These are phyloP conservation scores for Dendropsophus ebraccatus DNA, from an alignment of 2,113 vertebrate genomes.

Conservation along the genomic window DNA sequence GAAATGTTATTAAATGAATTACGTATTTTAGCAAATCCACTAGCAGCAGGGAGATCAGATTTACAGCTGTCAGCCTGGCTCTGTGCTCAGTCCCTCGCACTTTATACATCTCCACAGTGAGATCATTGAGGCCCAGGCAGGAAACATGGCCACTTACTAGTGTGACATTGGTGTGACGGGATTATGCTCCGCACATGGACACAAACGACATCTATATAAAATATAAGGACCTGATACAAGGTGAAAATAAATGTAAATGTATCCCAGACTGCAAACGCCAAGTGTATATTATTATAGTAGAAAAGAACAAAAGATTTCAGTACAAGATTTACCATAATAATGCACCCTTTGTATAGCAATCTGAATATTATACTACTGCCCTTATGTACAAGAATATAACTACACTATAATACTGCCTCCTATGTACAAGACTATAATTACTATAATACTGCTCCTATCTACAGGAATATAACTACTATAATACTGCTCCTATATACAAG, in stretches of 20 bases:
- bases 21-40: constrained; percentile 43
- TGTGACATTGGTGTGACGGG: constrained; percentile 2
- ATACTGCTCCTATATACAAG: background rate
- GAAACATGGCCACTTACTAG: background rate
- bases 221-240: background rate
- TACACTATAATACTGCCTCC: no score
- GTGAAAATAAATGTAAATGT: background rate
- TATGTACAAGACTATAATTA: no score
- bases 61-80: constrained; percentile 39
- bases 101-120: constrained; percentile 25
- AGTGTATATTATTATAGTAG: background rate
- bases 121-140: constrained; percentile 11
- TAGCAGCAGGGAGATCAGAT: constrained; percentile 37
- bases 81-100: constrained; percentile 15
- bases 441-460: no score
- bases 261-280: background rate
- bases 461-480: background rate
- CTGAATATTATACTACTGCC: no score
- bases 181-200: background rate
- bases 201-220: background rate
- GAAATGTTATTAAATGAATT: constrained; percentile 52
- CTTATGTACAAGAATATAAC: no score
- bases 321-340: no score
- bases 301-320: no score
- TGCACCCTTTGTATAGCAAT: no score